Evolutionary conservation across 2,888 invertebrate species (phyloP).

Genomic region (Tanytarsus gracilentus): DNA sequence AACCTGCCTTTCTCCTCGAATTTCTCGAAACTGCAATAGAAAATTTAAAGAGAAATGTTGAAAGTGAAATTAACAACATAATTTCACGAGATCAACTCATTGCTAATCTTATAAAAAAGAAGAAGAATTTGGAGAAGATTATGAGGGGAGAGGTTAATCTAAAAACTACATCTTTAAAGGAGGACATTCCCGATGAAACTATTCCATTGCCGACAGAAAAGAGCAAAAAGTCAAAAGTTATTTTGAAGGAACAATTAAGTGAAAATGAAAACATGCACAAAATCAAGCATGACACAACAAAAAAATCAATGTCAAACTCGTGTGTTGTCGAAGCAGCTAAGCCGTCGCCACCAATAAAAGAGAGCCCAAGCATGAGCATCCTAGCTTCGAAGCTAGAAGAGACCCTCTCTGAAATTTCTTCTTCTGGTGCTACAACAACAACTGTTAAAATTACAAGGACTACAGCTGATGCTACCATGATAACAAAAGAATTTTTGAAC

Average conservation of each 20-base stretch:
- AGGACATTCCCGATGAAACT: neutral
- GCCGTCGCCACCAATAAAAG: slow-evolving; percentile 37
- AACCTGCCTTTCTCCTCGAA: slow-evolving; percentile 60
- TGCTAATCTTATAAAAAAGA: slow-evolving; percentile 55
- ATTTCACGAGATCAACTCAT: slow-evolving; percentile 51
- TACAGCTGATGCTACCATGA: slow-evolving; percentile 42
- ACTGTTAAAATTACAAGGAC: slow-evolving; percentile 38
- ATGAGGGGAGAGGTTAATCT: slow-evolving; percentile 29
- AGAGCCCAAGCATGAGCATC: slow-evolving; percentile 41
- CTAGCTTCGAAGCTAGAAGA: slow-evolving; percentile 36
- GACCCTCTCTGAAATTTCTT: slow-evolving; percentile 42
- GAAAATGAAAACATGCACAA: neutral
- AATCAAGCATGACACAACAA: slow-evolving; percentile 35
- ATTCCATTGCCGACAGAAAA: slow-evolving; percentile 16
- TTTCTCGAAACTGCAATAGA: slow-evolving; percentile 63
- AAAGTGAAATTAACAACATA: slow-evolving; percentile 42
- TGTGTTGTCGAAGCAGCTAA: slow-evolving; percentile 36
- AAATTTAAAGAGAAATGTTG: slow-evolving; percentile 46
- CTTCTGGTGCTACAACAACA: slow-evolving; percentile 42
- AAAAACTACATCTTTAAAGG: neutral
- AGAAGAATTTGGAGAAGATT: slow-evolving; percentile 47
- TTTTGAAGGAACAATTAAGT: neutral
- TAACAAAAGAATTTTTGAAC: slow-evolving; percentile 21
- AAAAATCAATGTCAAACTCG: slow-evolving; percentile 43
- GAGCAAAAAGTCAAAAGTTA: slow-evolving; percentile 18